These are phyloP conservation scores for Pelochelys cantorii DNA, from an alignment of 2,797 vertebrate genomes.

Conservation along the genomic window DNA sequence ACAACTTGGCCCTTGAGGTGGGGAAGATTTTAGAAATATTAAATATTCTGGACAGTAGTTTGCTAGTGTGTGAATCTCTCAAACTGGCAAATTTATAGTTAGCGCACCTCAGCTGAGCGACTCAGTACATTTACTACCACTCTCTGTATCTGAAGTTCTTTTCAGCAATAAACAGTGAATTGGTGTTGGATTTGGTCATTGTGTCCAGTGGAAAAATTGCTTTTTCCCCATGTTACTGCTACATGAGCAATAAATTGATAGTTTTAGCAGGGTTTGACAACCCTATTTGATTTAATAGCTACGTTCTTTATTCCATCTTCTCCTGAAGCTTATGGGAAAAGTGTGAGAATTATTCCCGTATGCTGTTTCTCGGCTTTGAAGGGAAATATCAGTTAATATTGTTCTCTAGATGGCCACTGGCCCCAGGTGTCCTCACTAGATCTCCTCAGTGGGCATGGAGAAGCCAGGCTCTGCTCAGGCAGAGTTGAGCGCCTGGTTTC, in stretches of 20 bases:
- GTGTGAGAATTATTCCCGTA: background rate
- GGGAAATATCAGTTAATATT: background rate
- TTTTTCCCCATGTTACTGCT: background rate
- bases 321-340: background rate
- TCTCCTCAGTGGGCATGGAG: background rate
- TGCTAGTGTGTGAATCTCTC: background rate
- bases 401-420: too few relatives aligned
- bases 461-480: background rate
- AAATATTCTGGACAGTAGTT: background rate
- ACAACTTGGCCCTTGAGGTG: background rate
- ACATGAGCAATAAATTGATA: background rate
- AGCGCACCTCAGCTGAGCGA: background rate
- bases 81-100: background rate
- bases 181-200: background rate
- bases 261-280: fast-evolving
- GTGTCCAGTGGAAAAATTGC: background rate
- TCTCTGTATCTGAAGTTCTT: background rate
- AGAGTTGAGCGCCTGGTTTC: background rate
- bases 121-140: background rate
- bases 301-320: background rate
- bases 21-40: background rate
- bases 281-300: background rate
- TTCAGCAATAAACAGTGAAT: fast-evolving
- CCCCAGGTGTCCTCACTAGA: background rate
- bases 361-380: background rate